These are phyloP conservation scores for Lophotis ruficrista DNA, from an alignment of 2,113 vertebrate species.

Conservation along the genomic window DNA sequence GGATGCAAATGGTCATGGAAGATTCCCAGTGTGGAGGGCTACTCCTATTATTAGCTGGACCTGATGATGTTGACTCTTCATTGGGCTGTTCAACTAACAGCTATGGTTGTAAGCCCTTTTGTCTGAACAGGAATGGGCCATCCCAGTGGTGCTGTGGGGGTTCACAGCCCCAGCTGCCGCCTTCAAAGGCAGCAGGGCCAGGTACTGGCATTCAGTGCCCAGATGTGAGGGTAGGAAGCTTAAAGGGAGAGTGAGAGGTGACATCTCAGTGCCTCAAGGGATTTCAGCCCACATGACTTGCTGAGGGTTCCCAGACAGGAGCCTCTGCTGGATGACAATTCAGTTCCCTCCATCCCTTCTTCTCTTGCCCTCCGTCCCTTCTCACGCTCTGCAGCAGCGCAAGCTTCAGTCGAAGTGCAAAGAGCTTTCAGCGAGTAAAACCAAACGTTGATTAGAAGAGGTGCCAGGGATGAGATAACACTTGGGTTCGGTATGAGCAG, in stretches of 20 bases:
- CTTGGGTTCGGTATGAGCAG: constrained; percentile 74
- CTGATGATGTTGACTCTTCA: not conserved
- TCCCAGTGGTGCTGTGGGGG: not conserved
- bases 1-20: not conserved
- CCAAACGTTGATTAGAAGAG: constrained; percentile 75
- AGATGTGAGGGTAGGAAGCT: not conserved
- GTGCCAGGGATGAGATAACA: constrained; percentile 73
- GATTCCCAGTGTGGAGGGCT: not conserved
- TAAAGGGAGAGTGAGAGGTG: not conserved
- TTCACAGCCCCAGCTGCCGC: not conserved
- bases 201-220: not conserved
- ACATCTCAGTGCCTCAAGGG: not conserved
- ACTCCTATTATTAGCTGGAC: not conserved
- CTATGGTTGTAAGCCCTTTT: not conserved
- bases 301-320: not conserved
- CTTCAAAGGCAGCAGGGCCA: not conserved
- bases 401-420: not conserved
- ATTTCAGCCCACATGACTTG: not conserved
- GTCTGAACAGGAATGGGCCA: not conserved
- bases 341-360: not conserved
- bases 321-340: not conserved
- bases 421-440: constrained; percentile 44
- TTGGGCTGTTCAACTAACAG: not conserved
- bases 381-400: not conserved
- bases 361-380: not conserved